Base-by-base conservation (phyloP, 2,113 vertebrate species). In the Tupaia chinensis region DNA sequence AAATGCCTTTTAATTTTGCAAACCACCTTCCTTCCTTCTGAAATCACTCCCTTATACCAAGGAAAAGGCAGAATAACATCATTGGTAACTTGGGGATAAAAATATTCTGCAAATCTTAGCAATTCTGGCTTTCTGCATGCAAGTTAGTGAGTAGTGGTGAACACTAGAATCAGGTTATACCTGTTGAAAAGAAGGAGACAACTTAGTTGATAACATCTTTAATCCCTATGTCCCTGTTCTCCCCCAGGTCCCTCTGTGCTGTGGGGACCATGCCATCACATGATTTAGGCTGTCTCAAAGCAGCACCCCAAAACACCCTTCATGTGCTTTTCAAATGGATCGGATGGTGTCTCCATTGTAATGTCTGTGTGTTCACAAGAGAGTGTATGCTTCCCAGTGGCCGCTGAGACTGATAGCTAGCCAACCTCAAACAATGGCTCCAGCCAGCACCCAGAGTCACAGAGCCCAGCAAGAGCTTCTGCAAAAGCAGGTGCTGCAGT, bases 21-120 rank as follows among this genome's bases (percentile, higher is more conserved):
- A 79, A 94, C 56, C 25, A 60, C 72, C 73, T 91, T 91, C 70
- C 76, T 91, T 89, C 34, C 76, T 91, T 89, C 34, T 84, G 76
- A 81, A 91, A 86, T 68, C 11, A 87, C 8, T 66, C 20, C 13
- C 19, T 63, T 34, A 0, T 0, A 7, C 27, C 63, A 34, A 14
- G 60, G 29, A 29, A 93, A 63, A 66, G 34, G n/a, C 29, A 60
- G 60, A 63, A 69, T 9, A 3, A 29, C 0, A 3, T 72, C 72
- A 4, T 23, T 7, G 63, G 56, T 16, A 61, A 44, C 44, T 44
- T 70, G 53, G 85, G 69, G 80, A 79, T 69, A 22, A 69, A 90
- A 91, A 13, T 82, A 56, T 63, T n/a, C 78, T n/a, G 32, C 5
- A 14, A 70, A 22, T 72, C 72, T 69, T 53, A 54, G 14, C 69